These are phyloP conservation scores for Periophthalmus magnuspinnatus DNA, from an alignment of 2,797 vertebrate species.

Conservation along the genomic window DNA sequence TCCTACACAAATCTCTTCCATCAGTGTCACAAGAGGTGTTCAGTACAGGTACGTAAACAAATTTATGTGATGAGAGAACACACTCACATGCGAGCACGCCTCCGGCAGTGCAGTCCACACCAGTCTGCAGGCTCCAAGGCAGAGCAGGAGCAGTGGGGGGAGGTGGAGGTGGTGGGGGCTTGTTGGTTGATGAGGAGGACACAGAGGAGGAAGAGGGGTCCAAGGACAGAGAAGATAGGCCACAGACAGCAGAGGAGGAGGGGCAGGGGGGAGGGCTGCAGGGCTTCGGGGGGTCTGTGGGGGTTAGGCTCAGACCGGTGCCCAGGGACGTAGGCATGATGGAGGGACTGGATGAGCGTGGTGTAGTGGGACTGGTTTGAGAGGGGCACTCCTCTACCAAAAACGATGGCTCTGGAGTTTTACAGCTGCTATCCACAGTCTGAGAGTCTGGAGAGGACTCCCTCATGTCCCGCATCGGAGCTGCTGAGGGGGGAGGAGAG, in stretches of 20 bases:
- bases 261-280: slow-evolving; percentile 70
- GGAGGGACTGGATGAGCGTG: slow-evolving; percentile 63
- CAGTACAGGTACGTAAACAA: background rate
- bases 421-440: slow-evolving; percentile 92
- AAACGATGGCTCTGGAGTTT: slow-evolving; percentile 88
- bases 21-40: background rate
- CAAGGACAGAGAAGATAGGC: slow-evolving; percentile 63
- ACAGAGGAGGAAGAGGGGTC: slow-evolving; percentile 81
- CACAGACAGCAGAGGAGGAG: slow-evolving; percentile 65
- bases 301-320: slow-evolving; percentile 38
- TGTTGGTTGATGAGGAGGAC: slow-evolving; percentile 78
- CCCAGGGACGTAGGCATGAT: slow-evolving; percentile 54
- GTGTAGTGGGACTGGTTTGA: slow-evolving; percentile 62
- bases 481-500: slow-evolving; percentile 78
- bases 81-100: slow-evolving; percentile 90
- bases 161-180: slow-evolving; percentile 71
- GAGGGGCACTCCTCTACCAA: slow-evolving; percentile 77
- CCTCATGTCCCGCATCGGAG: slow-evolving; percentile 74
- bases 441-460: slow-evolving; percentile 90
- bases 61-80: background rate
- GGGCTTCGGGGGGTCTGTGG: slow-evolving; percentile 66
- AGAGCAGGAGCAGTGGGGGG: slow-evolving; percentile 72
- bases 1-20: too few species aligned
- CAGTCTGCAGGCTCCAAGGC: slow-evolving; percentile 89
- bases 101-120: slow-evolving; percentile 92